A percentile compares a stretch with the other conserved stretches of the same genome.
These are phyloP conservation scores for Morus bassanus DNA, from an alignment of 2,797 vertebrate genomes.

Conservation along the genomic window DNA sequence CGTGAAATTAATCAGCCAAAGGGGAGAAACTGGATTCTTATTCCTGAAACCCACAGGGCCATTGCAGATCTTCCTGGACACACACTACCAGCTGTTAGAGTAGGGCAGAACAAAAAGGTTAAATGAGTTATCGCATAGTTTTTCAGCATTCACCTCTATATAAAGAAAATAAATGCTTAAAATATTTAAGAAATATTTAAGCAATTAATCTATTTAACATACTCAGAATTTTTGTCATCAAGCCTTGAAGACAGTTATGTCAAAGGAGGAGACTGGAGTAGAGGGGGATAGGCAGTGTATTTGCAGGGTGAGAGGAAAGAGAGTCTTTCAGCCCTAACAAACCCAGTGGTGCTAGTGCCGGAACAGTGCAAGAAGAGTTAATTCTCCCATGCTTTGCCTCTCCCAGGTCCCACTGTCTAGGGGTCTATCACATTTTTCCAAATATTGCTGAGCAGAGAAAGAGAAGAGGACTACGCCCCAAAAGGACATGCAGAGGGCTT, in stretches of 20 bases:
- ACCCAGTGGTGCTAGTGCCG: not conserved
- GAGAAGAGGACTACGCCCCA: accelerated
- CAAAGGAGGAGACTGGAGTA: not conserved
- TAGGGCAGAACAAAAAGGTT: not conserved
- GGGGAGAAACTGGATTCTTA: not conserved
- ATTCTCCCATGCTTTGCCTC: not conserved
- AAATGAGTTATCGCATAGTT: not conserved
- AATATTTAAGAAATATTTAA: not conserved
- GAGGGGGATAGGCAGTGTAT: not conserved
- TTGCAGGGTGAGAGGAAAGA: not conserved
- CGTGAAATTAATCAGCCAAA: not conserved
- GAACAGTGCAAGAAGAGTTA: not conserved
- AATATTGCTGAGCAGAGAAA: not conserved
- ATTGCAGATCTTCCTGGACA: not conserved
- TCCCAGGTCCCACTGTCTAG: not conserved
- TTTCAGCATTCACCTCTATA: not conserved
- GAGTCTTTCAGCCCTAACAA: not conserved
- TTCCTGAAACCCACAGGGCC: not conserved
- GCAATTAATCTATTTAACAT: not conserved
- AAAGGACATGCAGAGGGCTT: not conserved
- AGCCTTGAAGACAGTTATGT: not conserved
- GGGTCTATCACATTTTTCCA: not conserved
- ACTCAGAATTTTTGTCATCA: not conserved
- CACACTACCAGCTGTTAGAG: not conserved
- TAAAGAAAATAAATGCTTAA: not conserved